Conservation (phyloP, 2,113 vertebrate species). For the Mellivora capensis region DNA sequence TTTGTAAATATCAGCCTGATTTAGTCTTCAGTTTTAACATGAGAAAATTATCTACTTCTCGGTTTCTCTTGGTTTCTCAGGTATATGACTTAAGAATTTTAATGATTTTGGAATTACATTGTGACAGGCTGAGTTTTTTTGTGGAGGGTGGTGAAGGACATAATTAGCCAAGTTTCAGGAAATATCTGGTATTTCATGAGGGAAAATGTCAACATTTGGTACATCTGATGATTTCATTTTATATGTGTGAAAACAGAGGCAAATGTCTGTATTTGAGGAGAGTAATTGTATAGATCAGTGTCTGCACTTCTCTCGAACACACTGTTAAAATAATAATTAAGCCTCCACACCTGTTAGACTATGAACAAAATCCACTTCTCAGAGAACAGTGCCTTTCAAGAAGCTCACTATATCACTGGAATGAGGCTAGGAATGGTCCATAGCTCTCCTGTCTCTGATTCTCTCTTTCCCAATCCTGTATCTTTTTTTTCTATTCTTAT, state of each 20-base stretch:
- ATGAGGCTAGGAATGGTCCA: rapidly evolving
- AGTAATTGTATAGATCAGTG: slow-evolving; percentile 66
- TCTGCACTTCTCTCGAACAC: slow-evolving; percentile 56
- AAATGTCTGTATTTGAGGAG: slow-evolving; percentile 70
- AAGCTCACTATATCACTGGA: not conserved
- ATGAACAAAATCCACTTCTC: not conserved
- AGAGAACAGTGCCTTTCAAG: not conserved
- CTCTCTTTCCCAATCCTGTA: not conserved
- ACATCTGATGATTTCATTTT: slow-evolving; percentile 74
- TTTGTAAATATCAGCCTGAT: slow-evolving; percentile 36
- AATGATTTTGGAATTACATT: slow-evolving; percentile 59
- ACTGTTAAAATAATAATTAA: slow-evolving; percentile 73
- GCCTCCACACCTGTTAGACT: slow-evolving; percentile 55
- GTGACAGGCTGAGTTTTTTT: not conserved
- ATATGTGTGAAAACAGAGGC: slow-evolving; percentile 73
- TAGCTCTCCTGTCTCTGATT: too few species aligned
- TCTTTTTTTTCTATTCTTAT: not conserved
- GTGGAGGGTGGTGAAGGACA: slow-evolving; percentile 46
- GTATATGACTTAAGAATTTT: slow-evolving; percentile 60
- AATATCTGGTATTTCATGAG: slow-evolving; percentile 67
- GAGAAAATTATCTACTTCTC: slow-evolving; percentile 45
- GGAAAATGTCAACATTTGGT: slow-evolving; percentile 75
- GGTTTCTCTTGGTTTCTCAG: slow-evolving; percentile 39
- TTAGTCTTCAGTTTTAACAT: slow-evolving; percentile 39
- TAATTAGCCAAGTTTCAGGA: slow-evolving; percentile 70